Conservation (phyloP, 2,888 invertebrate genomes). For the Xylophagus ater region DNA sequence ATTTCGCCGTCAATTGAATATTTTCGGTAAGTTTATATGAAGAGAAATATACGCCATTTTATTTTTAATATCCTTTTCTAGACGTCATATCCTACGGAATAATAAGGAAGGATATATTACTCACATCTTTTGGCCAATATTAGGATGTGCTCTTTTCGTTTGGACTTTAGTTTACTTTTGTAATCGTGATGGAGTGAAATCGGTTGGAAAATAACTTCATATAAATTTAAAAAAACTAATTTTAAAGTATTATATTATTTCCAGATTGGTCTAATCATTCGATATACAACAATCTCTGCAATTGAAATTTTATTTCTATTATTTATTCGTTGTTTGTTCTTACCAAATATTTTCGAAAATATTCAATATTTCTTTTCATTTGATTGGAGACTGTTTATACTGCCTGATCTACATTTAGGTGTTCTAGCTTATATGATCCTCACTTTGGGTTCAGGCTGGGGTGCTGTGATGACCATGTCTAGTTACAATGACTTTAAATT, state of each 20-base stretch:
- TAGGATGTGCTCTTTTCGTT: slow-evolving; percentile 1
- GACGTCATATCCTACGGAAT: too few relatives aligned
- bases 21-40: slow-evolving; percentile 31
- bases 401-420: too few relatives aligned
- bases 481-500: slow-evolving; percentile 69
- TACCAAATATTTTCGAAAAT: not conserved
- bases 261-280: slow-evolving; percentile 10
- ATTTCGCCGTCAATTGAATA: slow-evolving; percentile 31
- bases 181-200: too few relatives aligned
- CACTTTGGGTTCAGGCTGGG: slow-evolving; percentile 78
- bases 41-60: too few relatives aligned
- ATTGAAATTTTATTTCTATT: slow-evolving; percentile 1
- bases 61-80: too few relatives aligned
- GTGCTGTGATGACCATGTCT: slow-evolving; percentile 67
- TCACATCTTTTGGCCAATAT: slow-evolving; percentile 2
- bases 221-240: too few relatives aligned
- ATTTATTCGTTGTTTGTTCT: slow-evolving; percentile 1
- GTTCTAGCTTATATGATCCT: too few relatives aligned
- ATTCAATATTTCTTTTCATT: not conserved
- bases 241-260: not conserved
- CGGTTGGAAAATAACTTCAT: too few relatives aligned
- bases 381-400: too few relatives aligned
- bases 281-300: slow-evolving; percentile 4
- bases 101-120: too few relatives aligned
- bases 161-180: slow-evolving; percentile 69